Evolutionary conservation across 2,113 vertebrate genomes (phyloP).

Genomic region (Ochotona curzoniae): DNA sequence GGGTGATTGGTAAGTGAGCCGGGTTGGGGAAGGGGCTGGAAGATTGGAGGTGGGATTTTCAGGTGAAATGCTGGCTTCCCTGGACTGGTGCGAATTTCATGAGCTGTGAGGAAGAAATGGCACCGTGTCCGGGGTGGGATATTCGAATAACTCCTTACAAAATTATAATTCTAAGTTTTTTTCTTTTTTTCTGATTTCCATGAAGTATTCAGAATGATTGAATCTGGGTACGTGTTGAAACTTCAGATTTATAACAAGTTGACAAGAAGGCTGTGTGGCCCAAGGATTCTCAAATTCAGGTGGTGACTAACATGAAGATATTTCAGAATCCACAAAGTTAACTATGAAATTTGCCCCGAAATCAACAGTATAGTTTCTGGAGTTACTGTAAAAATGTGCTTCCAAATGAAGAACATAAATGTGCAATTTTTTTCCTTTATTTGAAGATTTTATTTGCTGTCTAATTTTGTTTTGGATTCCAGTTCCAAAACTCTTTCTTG

Average conservation of each 20-base stretch:
- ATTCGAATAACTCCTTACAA: too few relatives aligned
- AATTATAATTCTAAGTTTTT: background rate
- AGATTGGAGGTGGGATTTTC: too few relatives aligned
- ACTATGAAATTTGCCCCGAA: background rate
- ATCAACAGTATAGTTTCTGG: background rate
- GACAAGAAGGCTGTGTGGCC: background rate
- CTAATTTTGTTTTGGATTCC: too few relatives aligned
- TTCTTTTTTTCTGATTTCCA: background rate
- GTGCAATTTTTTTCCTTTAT: too few relatives aligned
- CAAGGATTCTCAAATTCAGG: background rate
- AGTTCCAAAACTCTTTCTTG: too few relatives aligned
- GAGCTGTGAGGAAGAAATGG: too few relatives aligned
- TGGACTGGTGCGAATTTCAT: too few relatives aligned
- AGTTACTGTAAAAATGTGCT: background rate
- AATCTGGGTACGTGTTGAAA: background rate
- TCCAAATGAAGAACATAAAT: background rate
- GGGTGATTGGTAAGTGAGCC: too few relatives aligned
- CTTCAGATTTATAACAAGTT: background rate
- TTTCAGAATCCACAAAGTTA: background rate
- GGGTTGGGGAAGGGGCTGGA: too few relatives aligned
- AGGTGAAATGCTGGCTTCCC: too few relatives aligned
- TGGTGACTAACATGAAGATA: background rate
- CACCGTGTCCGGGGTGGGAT: too few relatives aligned
- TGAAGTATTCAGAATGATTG: background rate
- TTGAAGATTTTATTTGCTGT: too few relatives aligned